Evolutionary conservation across 30 jellyfish, hydroid and myxozoan genomes (phyloP).

Genomic region (Rhopilema esculentum): DNA sequence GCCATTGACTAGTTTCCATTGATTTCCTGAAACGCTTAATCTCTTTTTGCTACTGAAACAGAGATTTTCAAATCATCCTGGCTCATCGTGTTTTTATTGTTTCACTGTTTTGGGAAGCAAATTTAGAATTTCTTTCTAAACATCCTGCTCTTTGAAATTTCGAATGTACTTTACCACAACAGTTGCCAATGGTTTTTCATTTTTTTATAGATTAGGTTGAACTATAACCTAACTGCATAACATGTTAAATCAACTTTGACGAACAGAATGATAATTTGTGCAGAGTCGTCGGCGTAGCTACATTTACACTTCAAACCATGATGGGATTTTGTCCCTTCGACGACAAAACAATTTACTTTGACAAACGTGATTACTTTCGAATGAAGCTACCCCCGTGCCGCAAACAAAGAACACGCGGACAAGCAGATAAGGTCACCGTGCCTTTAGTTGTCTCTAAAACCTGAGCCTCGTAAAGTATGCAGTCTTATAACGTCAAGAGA

Average conservation of each 20-base stretch:
- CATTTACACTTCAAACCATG: background rate
- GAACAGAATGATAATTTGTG: no score
- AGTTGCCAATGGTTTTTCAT: background rate
- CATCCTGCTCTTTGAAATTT: background rate
- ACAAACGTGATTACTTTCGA: background rate
- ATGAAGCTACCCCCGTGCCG: background rate
- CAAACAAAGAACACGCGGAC: background rate
- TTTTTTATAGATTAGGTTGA: no score
- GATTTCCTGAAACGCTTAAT: background rate
- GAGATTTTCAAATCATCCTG: background rate
- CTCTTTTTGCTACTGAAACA: background rate
- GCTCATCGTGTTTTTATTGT: background rate
- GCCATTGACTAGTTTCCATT: background rate
- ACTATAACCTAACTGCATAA: no score
- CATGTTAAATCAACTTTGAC: no score
- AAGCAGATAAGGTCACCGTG: background rate
- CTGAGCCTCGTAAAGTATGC: background rate
- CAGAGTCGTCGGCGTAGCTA: background rate
- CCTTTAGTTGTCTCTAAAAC: background rate
- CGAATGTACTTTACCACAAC: background rate
- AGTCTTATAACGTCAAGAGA: no score
- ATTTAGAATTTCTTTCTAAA: background rate
- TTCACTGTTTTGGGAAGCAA: background rate
- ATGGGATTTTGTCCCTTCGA: background rate
- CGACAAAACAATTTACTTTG: background rate